A percentile compares a stretch with the other conserved stretches of the same genome.
These are phyloP conservation scores for Campoletis sonorensis DNA, from an alignment of 1,140 invertebrate species.

Conservation along the genomic window DNA sequence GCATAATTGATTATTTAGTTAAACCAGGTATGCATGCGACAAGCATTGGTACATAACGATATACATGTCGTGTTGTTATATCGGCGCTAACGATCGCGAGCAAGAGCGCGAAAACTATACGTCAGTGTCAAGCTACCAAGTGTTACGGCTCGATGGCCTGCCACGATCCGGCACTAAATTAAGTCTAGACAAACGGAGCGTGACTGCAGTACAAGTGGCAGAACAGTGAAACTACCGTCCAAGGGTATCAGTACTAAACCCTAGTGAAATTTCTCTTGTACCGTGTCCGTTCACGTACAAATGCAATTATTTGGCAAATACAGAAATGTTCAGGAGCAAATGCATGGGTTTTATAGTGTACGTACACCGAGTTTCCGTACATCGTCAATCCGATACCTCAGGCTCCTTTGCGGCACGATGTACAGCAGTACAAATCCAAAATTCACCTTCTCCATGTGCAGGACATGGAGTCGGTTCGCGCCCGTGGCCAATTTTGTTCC, in stretches of 20 bases:
- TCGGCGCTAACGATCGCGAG: constrained; percentile 15
- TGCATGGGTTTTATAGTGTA: not conserved
- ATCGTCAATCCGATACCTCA: not conserved
- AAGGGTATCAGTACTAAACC: constrained; percentile 1
- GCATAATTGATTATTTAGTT: not conserved
- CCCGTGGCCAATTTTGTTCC: not conserved
- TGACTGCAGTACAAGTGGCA: constrained; percentile 22
- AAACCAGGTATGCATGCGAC: not conserved
- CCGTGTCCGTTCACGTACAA: not conserved
- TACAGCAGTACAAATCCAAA: not conserved
- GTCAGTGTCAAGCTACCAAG: constrained; percentile 16
- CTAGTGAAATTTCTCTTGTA: constrained; percentile 2
- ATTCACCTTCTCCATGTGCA: not conserved
- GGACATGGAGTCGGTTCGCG: not conserved
- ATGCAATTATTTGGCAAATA: constrained; percentile 14
- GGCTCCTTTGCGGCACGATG: not conserved
- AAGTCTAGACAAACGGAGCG: constrained; percentile 19
- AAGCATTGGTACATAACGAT: not conserved
- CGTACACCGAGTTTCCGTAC: not conserved
- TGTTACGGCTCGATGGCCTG: constrained; percentile 10
- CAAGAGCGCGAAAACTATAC: constrained; percentile 21
- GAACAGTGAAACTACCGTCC: not conserved
- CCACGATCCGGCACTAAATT: constrained; percentile 9
- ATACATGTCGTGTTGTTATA: not conserved
- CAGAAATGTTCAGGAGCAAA: not conserved